Evolutionary conservation across 2,797 vertebrate genomes (phyloP).

Genomic region (Parauchenoglanis punctatus): DNA sequence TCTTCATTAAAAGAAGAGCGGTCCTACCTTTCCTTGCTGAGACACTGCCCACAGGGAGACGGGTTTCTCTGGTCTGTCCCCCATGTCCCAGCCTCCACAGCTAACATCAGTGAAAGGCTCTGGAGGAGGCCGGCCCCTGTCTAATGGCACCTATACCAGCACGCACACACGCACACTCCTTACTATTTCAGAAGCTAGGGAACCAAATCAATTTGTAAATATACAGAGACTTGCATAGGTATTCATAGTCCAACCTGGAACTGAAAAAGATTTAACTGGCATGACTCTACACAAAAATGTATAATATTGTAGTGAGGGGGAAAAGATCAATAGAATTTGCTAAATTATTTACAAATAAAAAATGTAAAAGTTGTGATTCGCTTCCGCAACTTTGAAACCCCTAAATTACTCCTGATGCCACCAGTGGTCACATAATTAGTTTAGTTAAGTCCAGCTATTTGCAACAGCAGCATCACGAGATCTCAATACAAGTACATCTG

Average conservation of each 20-base stretch:
- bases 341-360: not conserved
- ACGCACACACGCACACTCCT: not conserved
- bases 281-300: not conserved
- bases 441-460: not conserved
- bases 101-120: slow-evolving; percentile 89
- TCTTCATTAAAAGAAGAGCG: not conserved
- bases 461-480: not conserved
- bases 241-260: not conserved
- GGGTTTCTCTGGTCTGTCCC: slow-evolving; percentile 83
- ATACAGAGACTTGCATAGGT: not conserved
- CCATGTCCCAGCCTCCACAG: slow-evolving; percentile 92
- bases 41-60: slow-evolving; percentile 93
- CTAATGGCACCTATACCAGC: slow-evolving; percentile 51
- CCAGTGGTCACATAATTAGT: not conserved
- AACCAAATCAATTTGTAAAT: not conserved
- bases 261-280: not conserved
- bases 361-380: not conserved
- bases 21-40: slow-evolving; percentile 90
- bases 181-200: not conserved
- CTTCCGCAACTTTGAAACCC: not conserved
- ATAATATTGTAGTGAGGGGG: not conserved
- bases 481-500: not conserved
- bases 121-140: slow-evolving; percentile 40
- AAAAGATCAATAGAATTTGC: not conserved
- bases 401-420: not conserved